Evolutionary conservation across 2,113 vertebrate genomes (phyloP), one percentile per base, ranked within the genome.

Genomic region (Microcebus murinus): DNA sequence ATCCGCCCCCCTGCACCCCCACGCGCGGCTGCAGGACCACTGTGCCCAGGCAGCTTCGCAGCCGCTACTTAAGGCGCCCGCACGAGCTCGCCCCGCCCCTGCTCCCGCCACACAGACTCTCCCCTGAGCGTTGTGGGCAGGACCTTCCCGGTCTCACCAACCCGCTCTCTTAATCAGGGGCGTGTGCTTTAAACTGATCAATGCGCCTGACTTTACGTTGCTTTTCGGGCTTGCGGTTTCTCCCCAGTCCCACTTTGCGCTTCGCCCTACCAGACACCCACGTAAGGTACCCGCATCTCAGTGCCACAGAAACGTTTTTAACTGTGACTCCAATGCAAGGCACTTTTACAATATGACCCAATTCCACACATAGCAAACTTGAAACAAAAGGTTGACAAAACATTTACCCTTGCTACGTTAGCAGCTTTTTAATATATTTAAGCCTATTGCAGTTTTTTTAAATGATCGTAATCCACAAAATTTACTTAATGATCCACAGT

Each of bases 21-120:
- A 39, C 0, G 11, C 0, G n/a, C n/a, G 15, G 65, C 73, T 48
- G 65, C 4, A 2, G 0, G 13, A 3, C 1, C 3, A 0, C 0
- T 0, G 4, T 31, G 4, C 52, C 1, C 0, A 6, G 6, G 20
- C 14, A 2, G 0, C 36, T 87, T 76, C 87, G 55, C 87, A 70
- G 94, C 65, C 31, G 87, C 91, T 73, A 21, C 50, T 92, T 79
- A 9, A n/a, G 59, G 25, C 34, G 42, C 45, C 34, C 3, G 57
- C 81, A 4, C 70, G 83, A 82, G 42, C 80, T 6, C 4, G 74
- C 90, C 29, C 52, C 4, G 45, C n/a, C 17, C 27, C 50, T 50
- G 50, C 50, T 50, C 50, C 36, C 48, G 61, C 34, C 14, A 21
- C 94, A 5, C 90, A 27, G 4, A 76, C 63, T 97, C 97, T 97